Percentiles rank a stretch among this genome's conserved stretches.
phyloP scores from a whole-genome alignment of 2,113 vertebrate genomes.

The Puntigrus tetrazona region DNA sequence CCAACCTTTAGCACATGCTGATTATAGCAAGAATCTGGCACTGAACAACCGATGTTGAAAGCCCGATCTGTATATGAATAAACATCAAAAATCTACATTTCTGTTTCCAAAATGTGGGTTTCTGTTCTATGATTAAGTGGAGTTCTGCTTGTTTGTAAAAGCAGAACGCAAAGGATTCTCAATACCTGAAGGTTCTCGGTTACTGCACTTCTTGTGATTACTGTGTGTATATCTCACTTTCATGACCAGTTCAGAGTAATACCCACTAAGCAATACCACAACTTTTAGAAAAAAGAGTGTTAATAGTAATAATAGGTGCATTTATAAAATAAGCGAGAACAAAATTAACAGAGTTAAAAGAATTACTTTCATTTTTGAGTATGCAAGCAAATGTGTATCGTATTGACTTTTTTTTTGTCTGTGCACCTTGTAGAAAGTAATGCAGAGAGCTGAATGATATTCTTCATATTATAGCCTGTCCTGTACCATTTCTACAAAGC shows the following conservation, averaged over 20 bases:
- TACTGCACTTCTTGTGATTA: not conserved
- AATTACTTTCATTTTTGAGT: not conserved
- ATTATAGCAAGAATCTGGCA: slow-evolving; percentile 9
- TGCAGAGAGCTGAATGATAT: slow-evolving; percentile 13
- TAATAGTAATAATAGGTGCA: not conserved
- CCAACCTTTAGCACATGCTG: slow-evolving; percentile 80
- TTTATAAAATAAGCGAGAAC: not conserved
- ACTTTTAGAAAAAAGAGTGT: not conserved
- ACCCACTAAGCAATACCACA: not conserved
- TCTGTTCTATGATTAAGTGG: not conserved
- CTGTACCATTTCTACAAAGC: slow-evolving; percentile 19
- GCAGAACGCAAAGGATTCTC: not conserved
- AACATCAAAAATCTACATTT: not conserved
- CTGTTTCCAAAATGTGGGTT: not conserved
- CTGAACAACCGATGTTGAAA: not conserved
- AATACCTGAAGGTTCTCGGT: not conserved
- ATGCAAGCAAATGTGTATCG: slow-evolving; percentile 8
- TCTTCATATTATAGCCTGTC: slow-evolving; percentile 26
- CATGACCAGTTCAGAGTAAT: not conserved
- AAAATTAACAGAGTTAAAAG: not conserved
- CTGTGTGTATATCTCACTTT: not conserved
- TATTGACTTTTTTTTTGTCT: slow-evolving; percentile 2
- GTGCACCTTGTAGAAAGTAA: slow-evolving; percentile 32
- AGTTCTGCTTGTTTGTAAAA: not conserved
- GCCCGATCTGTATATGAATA: not conserved